Base-by-base conservation (phyloP, 2,113 vertebrate genomes). In the Microtus richardsoni region DNA sequence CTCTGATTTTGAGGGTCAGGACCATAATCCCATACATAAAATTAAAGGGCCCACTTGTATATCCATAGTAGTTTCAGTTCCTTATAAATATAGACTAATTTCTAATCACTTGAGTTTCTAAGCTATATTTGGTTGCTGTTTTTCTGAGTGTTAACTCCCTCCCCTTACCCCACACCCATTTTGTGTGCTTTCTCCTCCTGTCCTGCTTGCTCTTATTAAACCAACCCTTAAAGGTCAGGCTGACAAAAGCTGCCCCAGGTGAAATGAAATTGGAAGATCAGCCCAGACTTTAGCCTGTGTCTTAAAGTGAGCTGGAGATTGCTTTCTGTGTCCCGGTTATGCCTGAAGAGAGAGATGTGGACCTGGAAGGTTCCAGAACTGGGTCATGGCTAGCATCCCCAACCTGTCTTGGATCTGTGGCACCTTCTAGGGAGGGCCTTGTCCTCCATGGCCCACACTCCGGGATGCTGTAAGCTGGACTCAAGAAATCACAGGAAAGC, bases 341-440 rank as follows among this genome's bases (percentile, higher is more conserved):
- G n/a, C 60, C 54, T 62, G 11, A 91, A 26, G 14, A 95, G 92
- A 88, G 28, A 95, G 92, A 86, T 33, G 0, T 39, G 88, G 85
- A 84, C 64, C 24, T 41, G 75, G 36, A 62, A 74, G 60, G 28
- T 73, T 71, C 19, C 33, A 90, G 60, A 12, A 24, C 54, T 7
- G 74, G 33, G 28, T 73, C 73, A 60, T 36, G 49, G 90, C 22
- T 68, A 9, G 88, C 2, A n/a, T 19, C 9, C 9, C 79, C 70
- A 5, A 39, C 54, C 16, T 0, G 0, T 66, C n/a, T n/a, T 28
- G 39, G 33, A n/a, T 84, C 41, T 73, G 64, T 5, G 0, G 0
- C 14, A 30, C n/a, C 44, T 16, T 75, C 8, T 16, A 22, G 78
- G 82, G 21, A 88, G 68, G 19, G 39, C 8, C 28, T 54, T 52